Evolutionary conservation across 2,888 invertebrate species (phyloP).

Genomic region (Amitus sp.): DNA sequence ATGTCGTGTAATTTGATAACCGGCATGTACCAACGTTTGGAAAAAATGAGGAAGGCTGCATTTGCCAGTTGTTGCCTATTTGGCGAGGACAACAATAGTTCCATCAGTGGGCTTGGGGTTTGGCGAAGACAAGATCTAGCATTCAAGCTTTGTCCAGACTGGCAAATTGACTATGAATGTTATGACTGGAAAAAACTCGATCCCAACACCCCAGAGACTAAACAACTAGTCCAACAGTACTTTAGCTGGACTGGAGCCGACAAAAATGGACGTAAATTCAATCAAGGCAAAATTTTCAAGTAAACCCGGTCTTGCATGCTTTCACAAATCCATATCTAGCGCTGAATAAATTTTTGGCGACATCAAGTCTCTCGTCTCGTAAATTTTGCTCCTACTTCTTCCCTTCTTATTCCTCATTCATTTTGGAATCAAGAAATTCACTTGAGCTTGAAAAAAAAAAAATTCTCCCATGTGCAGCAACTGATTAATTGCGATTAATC

Average conservation of each 20-base stretch:
- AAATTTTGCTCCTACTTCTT: not conserved
- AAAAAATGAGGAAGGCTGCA: slow-evolving; percentile 96
- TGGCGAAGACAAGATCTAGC: slow-evolving; percentile 97
- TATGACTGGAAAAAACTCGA: slow-evolving; percentile 97
- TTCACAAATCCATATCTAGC: slow-evolving; percentile 54
- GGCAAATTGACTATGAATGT: slow-evolving; percentile 97
- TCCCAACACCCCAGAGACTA: too few species aligned
- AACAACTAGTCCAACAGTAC: slow-evolving; percentile 87
- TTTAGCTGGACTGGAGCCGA: slow-evolving; percentile 91
- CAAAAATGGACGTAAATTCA: slow-evolving; percentile 90
- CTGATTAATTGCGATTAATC: too few species aligned
- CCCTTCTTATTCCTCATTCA: too few species aligned
- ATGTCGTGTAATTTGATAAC: slow-evolving; percentile 99
- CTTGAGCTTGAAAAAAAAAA: too few species aligned
- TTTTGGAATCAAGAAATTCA: too few species aligned
- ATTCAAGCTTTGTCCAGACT: slow-evolving; percentile 90
- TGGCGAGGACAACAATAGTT: slow-evolving; percentile 90
- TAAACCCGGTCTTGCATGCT: slow-evolving; percentile 67
- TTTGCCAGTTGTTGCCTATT: slow-evolving; percentile 95
- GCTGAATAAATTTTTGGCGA: slow-evolving; percentile 48
- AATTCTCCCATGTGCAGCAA: too few species aligned
- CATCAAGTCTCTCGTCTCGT: slow-evolving; percentile 18
- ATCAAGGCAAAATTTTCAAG: slow-evolving; percentile 99
- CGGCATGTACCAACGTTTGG: slow-evolving; percentile 97
- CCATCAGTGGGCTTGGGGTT: slow-evolving; percentile 97